Conservation (phyloP, 2,113 vertebrate species). For the Tiliqua scincoides region DNA sequence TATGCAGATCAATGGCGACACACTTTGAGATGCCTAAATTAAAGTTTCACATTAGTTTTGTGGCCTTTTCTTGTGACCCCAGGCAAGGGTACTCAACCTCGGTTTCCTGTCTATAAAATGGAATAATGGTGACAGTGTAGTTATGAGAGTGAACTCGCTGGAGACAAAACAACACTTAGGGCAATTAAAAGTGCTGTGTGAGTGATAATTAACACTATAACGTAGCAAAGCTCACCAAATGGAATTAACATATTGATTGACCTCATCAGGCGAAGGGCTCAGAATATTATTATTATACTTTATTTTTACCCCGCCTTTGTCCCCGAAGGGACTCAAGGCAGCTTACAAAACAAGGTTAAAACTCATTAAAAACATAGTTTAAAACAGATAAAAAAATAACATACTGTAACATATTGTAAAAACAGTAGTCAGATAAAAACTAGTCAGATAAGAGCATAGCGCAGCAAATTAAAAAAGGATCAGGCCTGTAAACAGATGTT, state of each 20-base stretch:
- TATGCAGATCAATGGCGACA: neutral
- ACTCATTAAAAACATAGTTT: too few species aligned
- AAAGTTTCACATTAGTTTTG: neutral
- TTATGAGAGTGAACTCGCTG: neutral
- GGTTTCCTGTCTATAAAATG: neutral
- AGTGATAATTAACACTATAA: neutral
- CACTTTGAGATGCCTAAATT: neutral
- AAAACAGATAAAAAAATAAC: too few species aligned
- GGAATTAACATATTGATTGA: neutral
- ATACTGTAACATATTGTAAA: too few species aligned
- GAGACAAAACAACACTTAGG: neutral
- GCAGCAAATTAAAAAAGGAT: too few species aligned
- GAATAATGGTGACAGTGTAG: neutral
- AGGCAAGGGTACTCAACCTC: neutral
- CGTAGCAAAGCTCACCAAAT: neutral
- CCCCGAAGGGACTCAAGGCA: too few species aligned
- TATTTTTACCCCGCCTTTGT: too few species aligned
- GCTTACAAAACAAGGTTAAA: too few species aligned
- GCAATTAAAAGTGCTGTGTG: neutral
- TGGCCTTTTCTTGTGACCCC: neutral
- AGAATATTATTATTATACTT: too few species aligned
- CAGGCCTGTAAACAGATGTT: too few species aligned
- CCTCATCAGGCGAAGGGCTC: neutral
- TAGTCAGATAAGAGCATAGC: too few species aligned
- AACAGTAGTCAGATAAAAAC: too few species aligned